Evolutionary conservation across 2,113 vertebrate genomes (phyloP).

Genomic region (Heloderma charlesbogerti): DNA sequence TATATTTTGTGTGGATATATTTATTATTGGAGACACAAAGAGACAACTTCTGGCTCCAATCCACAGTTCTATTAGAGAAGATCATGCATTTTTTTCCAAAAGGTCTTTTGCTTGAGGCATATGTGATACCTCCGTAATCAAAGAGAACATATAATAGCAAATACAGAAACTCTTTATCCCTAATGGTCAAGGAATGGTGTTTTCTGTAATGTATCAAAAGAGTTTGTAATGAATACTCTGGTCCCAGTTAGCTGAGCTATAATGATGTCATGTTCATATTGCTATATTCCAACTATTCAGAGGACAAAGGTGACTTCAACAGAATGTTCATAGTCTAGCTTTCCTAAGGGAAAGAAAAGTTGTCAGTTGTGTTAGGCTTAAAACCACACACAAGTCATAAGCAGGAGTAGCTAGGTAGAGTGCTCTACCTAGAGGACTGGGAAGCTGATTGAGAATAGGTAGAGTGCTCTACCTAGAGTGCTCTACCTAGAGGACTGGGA

Average conservation of each 20-base stretch:
- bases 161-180: accelerated
- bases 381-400: background rate
- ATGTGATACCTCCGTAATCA: background rate
- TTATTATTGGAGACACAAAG: background rate
- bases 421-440: background rate
- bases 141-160: background rate
- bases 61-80: background rate
- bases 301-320: background rate
- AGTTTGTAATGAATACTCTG: background rate
- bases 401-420: background rate
- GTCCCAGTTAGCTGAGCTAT: background rate
- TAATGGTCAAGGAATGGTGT: background rate
- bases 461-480: background rate
- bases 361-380: background rate
- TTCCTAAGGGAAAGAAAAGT: background rate
- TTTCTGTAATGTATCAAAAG: background rate
- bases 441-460: background rate
- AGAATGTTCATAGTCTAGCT: background rate
- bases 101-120: background rate
- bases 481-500: background rate
- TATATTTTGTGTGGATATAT: accelerated
- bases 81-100: background rate
- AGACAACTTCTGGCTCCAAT: background rate
- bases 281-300: background rate
- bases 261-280: background rate